These are phyloP conservation scores for Bergia puertoricense DNA, from an alignment of 92 coral and sea anemone genomes.

Conservation along the genomic window DNA sequence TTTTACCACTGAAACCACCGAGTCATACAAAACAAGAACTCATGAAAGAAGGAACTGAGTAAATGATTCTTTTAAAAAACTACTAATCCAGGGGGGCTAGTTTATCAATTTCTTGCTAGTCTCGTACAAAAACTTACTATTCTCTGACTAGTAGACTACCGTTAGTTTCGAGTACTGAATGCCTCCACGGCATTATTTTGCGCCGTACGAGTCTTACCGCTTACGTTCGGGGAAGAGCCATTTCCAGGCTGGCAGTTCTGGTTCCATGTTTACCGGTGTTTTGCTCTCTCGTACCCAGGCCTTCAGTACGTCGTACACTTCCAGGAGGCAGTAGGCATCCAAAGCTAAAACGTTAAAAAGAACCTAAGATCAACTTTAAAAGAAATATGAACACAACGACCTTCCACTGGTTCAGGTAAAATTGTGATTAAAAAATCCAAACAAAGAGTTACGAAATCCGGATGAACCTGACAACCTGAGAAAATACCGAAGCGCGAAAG, in stretches of 20 bases:
- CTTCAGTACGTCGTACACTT: conserved; percentile 80
- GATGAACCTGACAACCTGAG: background rate
- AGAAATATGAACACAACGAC: background rate
- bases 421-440: background rate
- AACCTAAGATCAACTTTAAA: background rate
- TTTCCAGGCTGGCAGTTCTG: conserved; percentile 62
- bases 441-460: background rate
- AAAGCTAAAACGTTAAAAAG: conserved; percentile 58
- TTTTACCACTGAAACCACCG: no score
- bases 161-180: no score
- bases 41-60: no score
- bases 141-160: background rate
- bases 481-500: background rate
- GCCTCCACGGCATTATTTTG: background rate
- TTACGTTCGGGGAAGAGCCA: conserved; percentile 68
- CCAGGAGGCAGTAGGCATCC: conserved; percentile 91
- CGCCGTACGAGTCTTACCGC: background rate
- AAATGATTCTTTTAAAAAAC: no score
- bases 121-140: background rate
- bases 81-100: no score
- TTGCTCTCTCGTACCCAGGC: conserved; percentile 77
- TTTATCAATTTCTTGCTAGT: no score
- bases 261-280: conserved; percentile 75
- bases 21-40: no score
- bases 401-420: background rate